Percentiles rank a stretch among this genome's conserved stretches.
Conservation (phyloP, 2,113 vertebrate genomes). For the Pica pica region DNA sequence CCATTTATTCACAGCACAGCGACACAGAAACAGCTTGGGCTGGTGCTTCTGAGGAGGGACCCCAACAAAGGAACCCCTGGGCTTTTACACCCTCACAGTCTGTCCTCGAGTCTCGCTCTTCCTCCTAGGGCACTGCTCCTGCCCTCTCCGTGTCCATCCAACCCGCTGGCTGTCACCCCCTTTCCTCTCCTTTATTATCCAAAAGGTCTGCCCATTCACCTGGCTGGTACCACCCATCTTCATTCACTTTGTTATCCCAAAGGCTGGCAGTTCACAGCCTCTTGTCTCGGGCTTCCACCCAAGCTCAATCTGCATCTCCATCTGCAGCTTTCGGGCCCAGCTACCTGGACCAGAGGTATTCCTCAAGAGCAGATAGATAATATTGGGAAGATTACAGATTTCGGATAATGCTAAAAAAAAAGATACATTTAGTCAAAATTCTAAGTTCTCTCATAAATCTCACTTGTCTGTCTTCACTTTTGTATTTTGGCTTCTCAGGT, state of each 20-base stretch:
- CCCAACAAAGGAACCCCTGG: background rate
- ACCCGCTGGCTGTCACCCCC: fast-evolving
- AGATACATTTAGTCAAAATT: background rate
- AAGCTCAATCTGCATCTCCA: background rate
- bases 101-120: fast-evolving
- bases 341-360: background rate
- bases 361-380: background rate
- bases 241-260: fast-evolving
- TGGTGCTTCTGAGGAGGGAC: background rate
- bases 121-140: fast-evolving
- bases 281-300: fast-evolving
- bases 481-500: background rate
- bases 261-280: background rate
- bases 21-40: background rate
- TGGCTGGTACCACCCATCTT: too few species aligned
- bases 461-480: background rate
- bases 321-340: fast-evolving
- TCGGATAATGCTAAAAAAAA: background rate
- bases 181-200: background rate
- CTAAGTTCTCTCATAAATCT: background rate
- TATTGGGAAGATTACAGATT: background rate
- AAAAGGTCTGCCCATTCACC: background rate
- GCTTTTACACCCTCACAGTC: background rate
- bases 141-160: fast-evolving
- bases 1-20: fast-evolving